Evolutionary conservation across 2,888 invertebrate genomes (phyloP).

Genomic region (Neoitamus cyanurus): DNA sequence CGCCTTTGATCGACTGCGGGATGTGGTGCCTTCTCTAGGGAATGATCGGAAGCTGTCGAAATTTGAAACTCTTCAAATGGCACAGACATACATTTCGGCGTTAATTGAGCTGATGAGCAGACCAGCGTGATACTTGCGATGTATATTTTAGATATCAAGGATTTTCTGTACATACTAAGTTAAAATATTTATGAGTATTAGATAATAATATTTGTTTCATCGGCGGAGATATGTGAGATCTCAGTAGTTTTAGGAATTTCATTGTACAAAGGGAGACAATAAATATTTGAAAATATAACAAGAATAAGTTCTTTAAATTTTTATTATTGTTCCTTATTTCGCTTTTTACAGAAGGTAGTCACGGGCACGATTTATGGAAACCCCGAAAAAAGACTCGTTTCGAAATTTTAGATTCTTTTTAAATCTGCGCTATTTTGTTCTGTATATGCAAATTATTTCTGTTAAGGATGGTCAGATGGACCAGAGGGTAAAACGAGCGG

Average conservation of each 20-base stretch:
- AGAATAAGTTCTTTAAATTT: not conserved
- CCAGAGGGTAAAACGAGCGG: too few species aligned
- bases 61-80: constrained; percentile 83
- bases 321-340: not conserved
- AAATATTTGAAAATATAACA: not conserved
- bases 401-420: too few species aligned
- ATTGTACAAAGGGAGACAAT: not conserved
- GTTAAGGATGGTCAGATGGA: too few species aligned
- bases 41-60: constrained; percentile 80
- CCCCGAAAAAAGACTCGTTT: too few species aligned
- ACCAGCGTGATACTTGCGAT: not conserved
- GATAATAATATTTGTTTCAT: not conserved
- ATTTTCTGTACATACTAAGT: not conserved
- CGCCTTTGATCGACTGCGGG: constrained; percentile 77
- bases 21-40: constrained; percentile 77
- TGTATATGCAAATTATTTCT: too few species aligned
- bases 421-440: too few species aligned
- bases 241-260: not conserved
- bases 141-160: not conserved
- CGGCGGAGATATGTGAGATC: not conserved
- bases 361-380: too few species aligned
- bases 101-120: constrained; percentile 59
- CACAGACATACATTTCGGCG: constrained; percentile 79
- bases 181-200: not conserved
- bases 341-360: too few species aligned